A percentile compares a stretch with the other conserved stretches of the same genome.
Evolutionary conservation across 1,140 invertebrate species (phyloP).

Genomic region (Bombus cullumanus): DNA sequence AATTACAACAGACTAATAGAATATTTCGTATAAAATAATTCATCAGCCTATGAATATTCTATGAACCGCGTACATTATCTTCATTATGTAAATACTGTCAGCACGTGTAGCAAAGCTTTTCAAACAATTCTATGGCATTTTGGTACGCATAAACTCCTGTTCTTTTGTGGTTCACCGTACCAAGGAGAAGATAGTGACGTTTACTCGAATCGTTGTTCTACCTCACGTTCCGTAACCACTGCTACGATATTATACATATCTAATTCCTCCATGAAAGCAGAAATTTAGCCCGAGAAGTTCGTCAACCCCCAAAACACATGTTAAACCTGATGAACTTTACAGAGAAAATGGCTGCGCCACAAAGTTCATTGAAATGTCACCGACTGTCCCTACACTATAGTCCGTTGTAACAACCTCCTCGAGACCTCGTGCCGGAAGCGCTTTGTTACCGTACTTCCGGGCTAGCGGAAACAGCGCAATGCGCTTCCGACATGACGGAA

Average conservation of each 20-base stretch:
- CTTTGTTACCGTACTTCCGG: conserved; percentile 74
- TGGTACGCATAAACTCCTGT: not conserved
- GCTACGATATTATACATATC: not conserved
- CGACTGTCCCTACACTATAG: conserved; percentile 53
- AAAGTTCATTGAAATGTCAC: conserved; percentile 79
- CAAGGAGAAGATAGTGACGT: not conserved
- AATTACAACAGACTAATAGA: not conserved
- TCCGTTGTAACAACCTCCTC: conserved; percentile 65
- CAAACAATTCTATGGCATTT: not conserved
- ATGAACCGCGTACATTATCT: not conserved
- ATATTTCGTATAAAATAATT: not conserved
- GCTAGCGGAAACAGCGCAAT: conserved; percentile 71
- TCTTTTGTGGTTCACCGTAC: not conserved
- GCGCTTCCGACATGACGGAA: conserved; percentile 70
- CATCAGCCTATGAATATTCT: not conserved
- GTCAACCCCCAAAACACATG: conserved; percentile 62
- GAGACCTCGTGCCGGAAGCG: conserved; percentile 72
- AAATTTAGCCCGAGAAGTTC: conserved; percentile 57
- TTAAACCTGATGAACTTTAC: conserved; percentile 72
- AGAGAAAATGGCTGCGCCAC: conserved; percentile 65
- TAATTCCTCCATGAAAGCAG: conserved; percentile 11
- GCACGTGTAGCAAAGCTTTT: not conserved
- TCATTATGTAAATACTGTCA: not conserved
- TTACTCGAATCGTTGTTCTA: not conserved
- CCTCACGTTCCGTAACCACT: not conserved